Conservation (phyloP, 2,888 invertebrate genomes). For the Fabriciana adippe region DNA sequence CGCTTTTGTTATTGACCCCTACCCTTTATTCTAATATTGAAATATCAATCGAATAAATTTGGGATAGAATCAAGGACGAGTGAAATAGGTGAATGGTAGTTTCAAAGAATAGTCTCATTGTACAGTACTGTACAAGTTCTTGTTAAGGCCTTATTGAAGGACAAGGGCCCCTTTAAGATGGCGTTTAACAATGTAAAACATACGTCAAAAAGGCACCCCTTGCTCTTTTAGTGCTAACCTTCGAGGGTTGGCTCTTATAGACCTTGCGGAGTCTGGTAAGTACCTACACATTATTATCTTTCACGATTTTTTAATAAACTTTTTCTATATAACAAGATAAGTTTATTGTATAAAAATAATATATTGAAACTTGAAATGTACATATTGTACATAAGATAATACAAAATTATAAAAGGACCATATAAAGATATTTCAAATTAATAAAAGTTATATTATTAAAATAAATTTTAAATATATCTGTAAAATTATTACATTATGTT, state of each 20-base stretch:
- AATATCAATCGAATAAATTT: slow-evolving; percentile 39
- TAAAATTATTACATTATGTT: not conserved
- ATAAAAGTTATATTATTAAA: too few species aligned
- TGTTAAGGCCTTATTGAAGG: slow-evolving; percentile 76
- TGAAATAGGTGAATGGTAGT: slow-evolving; percentile 61
- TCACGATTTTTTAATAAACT: slow-evolving; percentile 39
- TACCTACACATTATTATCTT: slow-evolving; percentile 51
- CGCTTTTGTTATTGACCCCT: slow-evolving; percentile 66
- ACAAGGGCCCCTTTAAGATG: slow-evolving; percentile 61
- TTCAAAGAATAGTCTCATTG: slow-evolving; percentile 64
- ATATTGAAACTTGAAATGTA: too few species aligned
- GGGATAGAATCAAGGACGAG: slow-evolving; percentile 70
- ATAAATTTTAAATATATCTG: not conserved
- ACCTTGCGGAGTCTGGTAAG: slow-evolving; percentile 59
- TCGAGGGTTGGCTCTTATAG: slow-evolving; percentile 56
- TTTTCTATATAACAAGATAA: not conserved
- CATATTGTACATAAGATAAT: too few species aligned
- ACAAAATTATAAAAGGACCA: too few species aligned
- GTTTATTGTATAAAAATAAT: too few species aligned
- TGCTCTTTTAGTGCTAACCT: slow-evolving; percentile 76
- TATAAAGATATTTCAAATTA: too few species aligned
- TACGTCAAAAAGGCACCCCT: slow-evolving; percentile 65
- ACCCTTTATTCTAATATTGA: slow-evolving; percentile 52
- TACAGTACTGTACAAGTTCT: slow-evolving; percentile 65
- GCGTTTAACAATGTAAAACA: slow-evolving; percentile 61